Percentiles rank a stretch among this genome's conserved stretches.
Conservation (phyloP, 2,797 vertebrate genomes). For the Macrochelys suwanniensis region DNA sequence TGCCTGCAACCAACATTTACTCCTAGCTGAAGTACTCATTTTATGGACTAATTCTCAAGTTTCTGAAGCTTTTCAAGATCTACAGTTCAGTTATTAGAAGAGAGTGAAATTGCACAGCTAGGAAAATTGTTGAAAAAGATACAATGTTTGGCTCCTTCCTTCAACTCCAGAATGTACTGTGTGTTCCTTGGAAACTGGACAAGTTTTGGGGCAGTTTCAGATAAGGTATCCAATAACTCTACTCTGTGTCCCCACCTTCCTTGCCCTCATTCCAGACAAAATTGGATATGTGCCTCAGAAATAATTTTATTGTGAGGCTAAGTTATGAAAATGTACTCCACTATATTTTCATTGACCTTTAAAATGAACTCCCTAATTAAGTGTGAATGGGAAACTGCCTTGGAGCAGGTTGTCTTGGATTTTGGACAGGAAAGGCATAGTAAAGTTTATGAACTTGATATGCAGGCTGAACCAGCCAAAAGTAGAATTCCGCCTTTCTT, state of each 20-base stretch:
- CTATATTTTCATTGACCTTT: slow-evolving; percentile 83
- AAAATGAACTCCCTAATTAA: slow-evolving; percentile 85
- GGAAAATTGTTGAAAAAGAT: slow-evolving; percentile 69
- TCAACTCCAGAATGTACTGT: slow-evolving; percentile 81
- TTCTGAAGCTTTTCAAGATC: slow-evolving; percentile 60
- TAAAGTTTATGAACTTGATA: slow-evolving; percentile 85
- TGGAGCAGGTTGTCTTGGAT: slow-evolving; percentile 82
- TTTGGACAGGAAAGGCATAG: slow-evolving; percentile 80
- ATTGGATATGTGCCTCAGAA: slow-evolving; percentile 78
- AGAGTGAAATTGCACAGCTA: slow-evolving; percentile 58
- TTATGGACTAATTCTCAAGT: slow-evolving; percentile 35
- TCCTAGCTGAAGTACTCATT: slow-evolving; percentile 2
- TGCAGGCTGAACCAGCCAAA: slow-evolving; percentile 76
- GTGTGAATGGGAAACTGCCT: slow-evolving; percentile 85
- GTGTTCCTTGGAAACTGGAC: slow-evolving; percentile 82
- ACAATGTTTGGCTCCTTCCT: slow-evolving; percentile 73
- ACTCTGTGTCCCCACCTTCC: slow-evolving; percentile 77
- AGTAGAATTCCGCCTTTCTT: slow-evolving; percentile 78
- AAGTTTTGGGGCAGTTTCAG: slow-evolving; percentile 79
- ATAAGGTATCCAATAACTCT: slow-evolving; percentile 84
- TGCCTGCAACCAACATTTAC: neutral
- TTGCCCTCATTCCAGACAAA: slow-evolving; percentile 82
- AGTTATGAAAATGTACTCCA: slow-evolving; percentile 80
- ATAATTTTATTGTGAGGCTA: slow-evolving; percentile 84
- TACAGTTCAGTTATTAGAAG: slow-evolving; percentile 51